Evolutionary conservation across 2,797 vertebrate species (phyloP).

Genomic region (Platyrinchus mystaceus): DNA sequence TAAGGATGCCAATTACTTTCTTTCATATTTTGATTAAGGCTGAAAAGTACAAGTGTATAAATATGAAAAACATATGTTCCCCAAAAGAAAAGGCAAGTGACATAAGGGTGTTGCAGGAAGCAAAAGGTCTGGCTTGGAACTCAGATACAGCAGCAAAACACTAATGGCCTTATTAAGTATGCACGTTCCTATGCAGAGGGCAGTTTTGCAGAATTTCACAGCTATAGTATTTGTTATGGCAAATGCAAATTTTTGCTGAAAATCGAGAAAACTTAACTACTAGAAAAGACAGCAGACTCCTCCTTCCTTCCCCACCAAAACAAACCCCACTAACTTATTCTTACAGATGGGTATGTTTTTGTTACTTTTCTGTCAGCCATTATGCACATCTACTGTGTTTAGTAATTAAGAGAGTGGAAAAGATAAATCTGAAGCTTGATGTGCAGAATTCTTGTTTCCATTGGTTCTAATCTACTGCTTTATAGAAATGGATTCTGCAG

Average conservation of each 20-base stretch:
- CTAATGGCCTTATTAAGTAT: neutral
- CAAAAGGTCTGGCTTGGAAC: slow-evolving; percentile 79
- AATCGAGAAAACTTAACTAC: neutral
- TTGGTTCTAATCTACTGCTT: neutral
- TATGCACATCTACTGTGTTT: neutral
- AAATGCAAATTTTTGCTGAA: neutral
- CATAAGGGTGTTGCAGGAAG: slow-evolving; percentile 75
- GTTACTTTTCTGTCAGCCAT: neutral
- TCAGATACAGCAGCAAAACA: slow-evolving; percentile 69
- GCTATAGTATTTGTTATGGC: neutral
- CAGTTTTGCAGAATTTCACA: neutral
- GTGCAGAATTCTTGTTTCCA: neutral
- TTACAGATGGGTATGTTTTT: neutral
- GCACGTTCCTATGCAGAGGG: neutral
- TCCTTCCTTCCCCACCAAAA: neutral
- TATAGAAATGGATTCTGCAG: neutral
- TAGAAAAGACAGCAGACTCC: neutral
- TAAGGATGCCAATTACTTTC: neutral
- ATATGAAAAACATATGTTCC: slow-evolving; percentile 67
- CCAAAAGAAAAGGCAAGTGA: slow-evolving; percentile 79
- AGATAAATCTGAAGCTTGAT: neutral
- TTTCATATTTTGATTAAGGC: slow-evolving; percentile 14
- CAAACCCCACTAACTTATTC: neutral
- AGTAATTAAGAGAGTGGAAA: neutral
- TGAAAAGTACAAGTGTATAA: neutral